Evolutionary conservation across 23 tunicate genomes (phyloP).

Genomic region (Aplidium turbinatum): DNA sequence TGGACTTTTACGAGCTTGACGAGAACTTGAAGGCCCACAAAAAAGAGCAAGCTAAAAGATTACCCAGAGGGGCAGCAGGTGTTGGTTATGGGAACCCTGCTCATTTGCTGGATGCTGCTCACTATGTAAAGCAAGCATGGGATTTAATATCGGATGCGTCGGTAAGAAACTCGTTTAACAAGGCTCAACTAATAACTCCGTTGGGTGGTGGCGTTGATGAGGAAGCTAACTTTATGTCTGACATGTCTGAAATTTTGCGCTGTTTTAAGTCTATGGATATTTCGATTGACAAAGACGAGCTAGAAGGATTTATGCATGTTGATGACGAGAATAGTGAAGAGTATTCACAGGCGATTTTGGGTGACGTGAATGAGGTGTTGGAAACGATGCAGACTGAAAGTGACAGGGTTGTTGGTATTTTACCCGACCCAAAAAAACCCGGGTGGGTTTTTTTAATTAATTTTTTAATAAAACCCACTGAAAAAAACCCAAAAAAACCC

Average conservation of each 20-base stretch:
- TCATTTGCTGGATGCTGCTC: conserved; percentile 52
- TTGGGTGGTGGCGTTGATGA: conserved; percentile 30
- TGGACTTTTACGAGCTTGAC: conserved; percentile 32
- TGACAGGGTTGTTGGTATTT: too few species aligned
- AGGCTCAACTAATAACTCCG: conserved; percentile 30
- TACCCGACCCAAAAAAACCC: too few species aligned
- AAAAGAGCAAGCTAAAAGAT: conserved; percentile 34
- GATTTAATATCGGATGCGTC: conserved; percentile 33
- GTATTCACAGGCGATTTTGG: conserved; percentile 29
- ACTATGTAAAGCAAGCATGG: conserved; percentile 41
- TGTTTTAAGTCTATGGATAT: conserved; percentile 14
- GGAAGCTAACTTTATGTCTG: conserved; percentile 22
- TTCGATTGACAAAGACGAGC: conserved; percentile 35
- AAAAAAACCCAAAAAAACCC: too few species aligned
- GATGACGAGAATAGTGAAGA: conserved; percentile 26
- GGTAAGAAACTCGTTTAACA: conserved; percentile 31
- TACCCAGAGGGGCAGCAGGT: conserved; percentile 38
- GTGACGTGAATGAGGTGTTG: conserved; percentile 19
- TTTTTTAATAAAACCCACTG: too few species aligned
- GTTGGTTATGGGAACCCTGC: conserved; percentile 52
- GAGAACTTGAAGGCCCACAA: conserved; percentile 15
- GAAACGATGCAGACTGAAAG: conserved; percentile 12
- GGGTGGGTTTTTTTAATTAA: too few species aligned
- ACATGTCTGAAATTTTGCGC: conserved; percentile 22
- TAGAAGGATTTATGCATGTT: conserved; percentile 36